Evolutionary conservation across 2,888 invertebrate genomes (phyloP), one percentile per base, ranked within the genome.

Genomic region (Flexamia atlantica): DNA sequence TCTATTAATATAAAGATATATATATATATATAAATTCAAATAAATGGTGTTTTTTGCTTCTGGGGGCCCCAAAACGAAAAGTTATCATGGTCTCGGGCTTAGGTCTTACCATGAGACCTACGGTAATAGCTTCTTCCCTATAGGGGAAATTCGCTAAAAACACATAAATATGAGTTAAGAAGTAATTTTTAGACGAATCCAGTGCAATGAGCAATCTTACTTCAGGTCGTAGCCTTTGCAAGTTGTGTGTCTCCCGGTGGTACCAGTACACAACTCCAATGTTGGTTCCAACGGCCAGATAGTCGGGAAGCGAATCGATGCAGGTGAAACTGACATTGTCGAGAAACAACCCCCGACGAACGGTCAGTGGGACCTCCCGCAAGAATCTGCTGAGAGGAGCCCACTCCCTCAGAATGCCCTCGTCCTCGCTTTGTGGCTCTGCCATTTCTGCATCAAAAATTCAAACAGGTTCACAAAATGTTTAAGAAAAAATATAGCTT

Each of bases 181-280:
- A 87, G 92, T 92, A 23, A 92, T 90, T 85, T 92, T 94, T 94
- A 94, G 90, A 87, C 89, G 89, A 85, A 36, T 36, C 36, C 36
- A 36, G 36, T 36, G 9, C 4, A 36, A 36, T 36, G 36, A 36
- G 14, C 20, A 79, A 23, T 87, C 90, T 90, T 92, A 97, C 98
- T 93, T 97, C 96, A 88, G 96, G 95, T 89, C 95, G 92, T 0
- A 98, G 91, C 88, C 95, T 93, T 89, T 97, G 95, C 86, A 97
- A 92, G 87, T 94, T 94, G 80, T 94, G 95, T 60, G 93, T 95
- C 86, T 93, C 93, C 85, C 97, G 92, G 90, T 97, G 94, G 89
- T 95, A 97, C 95, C 97, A 96, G 90, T 97, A 98, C 32, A 97
- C 94, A 82, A 97, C 91, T 1, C 98, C 97, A 23, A 95, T 93